Conservation (phyloP, 2,797 vertebrate genomes). For the Neoniphon sammara region DNA sequence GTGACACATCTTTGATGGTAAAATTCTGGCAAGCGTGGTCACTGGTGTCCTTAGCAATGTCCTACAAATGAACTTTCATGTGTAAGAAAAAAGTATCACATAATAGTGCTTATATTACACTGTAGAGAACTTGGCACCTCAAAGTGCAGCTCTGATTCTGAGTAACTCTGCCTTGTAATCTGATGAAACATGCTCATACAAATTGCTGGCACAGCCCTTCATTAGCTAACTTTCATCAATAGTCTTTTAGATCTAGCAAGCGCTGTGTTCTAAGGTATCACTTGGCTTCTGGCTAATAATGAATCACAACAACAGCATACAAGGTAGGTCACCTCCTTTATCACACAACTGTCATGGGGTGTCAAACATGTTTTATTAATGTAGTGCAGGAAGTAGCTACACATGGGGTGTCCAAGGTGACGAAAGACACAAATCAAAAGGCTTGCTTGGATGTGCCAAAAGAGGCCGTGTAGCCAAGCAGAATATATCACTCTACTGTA, state of each 20-base stretch:
- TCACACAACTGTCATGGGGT: constrained; percentile 44
- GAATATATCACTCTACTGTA: constrained; percentile 40
- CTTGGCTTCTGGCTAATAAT: constrained; percentile 47
- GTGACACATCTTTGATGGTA: constrained; percentile 54
- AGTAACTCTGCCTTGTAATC: constrained; percentile 30
- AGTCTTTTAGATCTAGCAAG: constrained; percentile 22
- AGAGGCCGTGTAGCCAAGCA: constrained; percentile 31
- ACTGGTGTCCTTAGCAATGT: constrained; percentile 47
- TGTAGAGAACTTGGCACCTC: constrained; percentile 9
- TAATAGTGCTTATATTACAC: background rate
- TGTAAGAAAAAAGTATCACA: background rate
- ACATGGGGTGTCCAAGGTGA: constrained; percentile 42
- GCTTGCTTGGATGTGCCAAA: constrained; percentile 25
- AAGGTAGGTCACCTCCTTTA: constrained; percentile 57
- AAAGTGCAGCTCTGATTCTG: constrained; percentile 1
- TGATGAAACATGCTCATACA: constrained; percentile 19
- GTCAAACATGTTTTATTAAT: constrained; percentile 53
- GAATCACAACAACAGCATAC: constrained; percentile 33
- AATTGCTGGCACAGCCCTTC: constrained; percentile 29
- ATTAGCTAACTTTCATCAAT: constrained; percentile 27
- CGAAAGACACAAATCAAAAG: constrained; percentile 73
- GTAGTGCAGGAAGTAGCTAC: constrained; percentile 53
- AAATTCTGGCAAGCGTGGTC: constrained; percentile 38
- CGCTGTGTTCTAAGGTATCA: constrained; percentile 48
- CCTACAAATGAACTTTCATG: constrained; percentile 26